Evolutionary conservation across 2,888 invertebrate species (phyloP).

Genomic region (Melipona bicolor): DNA sequence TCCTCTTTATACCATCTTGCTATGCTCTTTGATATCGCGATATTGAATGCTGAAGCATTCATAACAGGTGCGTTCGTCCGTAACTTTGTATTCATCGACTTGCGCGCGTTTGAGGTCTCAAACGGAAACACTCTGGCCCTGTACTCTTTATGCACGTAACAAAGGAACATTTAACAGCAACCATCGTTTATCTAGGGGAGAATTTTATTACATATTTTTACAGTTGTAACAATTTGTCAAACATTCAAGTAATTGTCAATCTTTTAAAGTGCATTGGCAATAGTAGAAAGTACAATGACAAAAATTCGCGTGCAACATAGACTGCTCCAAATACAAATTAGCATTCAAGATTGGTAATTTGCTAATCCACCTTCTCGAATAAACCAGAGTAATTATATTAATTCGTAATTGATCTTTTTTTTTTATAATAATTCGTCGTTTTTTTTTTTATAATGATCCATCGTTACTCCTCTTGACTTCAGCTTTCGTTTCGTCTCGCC

Average conservation of each 20-base stretch:
- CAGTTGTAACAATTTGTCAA: no score
- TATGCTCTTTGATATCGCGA: slow-evolving; percentile 71
- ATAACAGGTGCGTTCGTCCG: slow-evolving; percentile 71
- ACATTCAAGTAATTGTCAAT: no score
- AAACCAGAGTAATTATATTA: no score
- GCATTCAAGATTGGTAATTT: no score
- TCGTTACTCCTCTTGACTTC: background rate
- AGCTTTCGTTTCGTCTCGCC: background rate
- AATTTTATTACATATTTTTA: no score
- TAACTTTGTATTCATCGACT: slow-evolving; percentile 62
- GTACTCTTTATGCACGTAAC: slow-evolving; percentile 31
- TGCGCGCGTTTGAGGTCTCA: slow-evolving; percentile 66
- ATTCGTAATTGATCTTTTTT: background rate
- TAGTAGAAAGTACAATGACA: no score
- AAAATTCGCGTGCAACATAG: no score
- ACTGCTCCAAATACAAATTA: no score
- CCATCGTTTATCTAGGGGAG: background rate
- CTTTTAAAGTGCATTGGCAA: no score
- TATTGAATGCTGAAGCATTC: slow-evolving; percentile 72
- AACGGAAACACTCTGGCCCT: slow-evolving; percentile 55
- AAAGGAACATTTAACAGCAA: slow-evolving; percentile 25
- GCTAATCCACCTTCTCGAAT: no score
- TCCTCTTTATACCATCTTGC: slow-evolving; percentile 58
- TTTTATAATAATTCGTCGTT: background rate
- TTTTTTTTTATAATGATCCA: background rate